Conservation (phyloP, 2,113 vertebrate species). For the Euleptes europaea region DNA sequence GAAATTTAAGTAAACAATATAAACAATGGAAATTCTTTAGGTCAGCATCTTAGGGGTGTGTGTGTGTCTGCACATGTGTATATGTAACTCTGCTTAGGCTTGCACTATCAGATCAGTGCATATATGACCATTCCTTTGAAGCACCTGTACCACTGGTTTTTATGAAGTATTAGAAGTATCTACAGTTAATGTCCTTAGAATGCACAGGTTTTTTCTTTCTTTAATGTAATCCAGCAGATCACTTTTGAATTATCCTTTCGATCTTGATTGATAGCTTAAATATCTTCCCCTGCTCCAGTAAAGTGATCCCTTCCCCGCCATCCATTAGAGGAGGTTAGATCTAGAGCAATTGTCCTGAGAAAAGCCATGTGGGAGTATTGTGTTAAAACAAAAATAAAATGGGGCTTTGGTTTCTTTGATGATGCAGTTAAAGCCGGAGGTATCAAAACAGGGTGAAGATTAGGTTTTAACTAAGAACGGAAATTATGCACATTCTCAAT, state of each 20-base stretch:
- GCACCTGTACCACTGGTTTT: not conserved
- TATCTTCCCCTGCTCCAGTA: not conserved
- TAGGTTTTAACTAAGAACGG: not conserved
- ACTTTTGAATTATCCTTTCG: not conserved
- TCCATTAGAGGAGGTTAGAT: not conserved
- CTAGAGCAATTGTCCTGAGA: not conserved
- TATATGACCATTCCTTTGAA: not conserved
- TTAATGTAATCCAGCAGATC: not conserved
- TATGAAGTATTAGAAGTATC: not conserved
- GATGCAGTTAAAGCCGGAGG: not conserved
- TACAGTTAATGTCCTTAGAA: not conserved
- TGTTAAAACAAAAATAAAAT: not conserved
- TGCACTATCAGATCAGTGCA: not conserved
- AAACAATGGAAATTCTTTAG: not conserved
- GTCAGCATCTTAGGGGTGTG: too few relatives aligned
- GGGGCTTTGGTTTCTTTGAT: not conserved
- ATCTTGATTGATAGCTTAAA: not conserved
- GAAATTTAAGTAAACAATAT: not conserved
- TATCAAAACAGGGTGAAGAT: not conserved
- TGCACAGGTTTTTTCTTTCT: not conserved
- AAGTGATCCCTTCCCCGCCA: not conserved
- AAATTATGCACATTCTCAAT: slow-evolving; percentile 27
- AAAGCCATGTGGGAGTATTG: not conserved
- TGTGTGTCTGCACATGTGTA: too few relatives aligned
- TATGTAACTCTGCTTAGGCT: too few relatives aligned